phyloP scores from a whole-genome alignment of 2,797 vertebrate genomes.

The Tenualosa thibaudeaui region DNA sequence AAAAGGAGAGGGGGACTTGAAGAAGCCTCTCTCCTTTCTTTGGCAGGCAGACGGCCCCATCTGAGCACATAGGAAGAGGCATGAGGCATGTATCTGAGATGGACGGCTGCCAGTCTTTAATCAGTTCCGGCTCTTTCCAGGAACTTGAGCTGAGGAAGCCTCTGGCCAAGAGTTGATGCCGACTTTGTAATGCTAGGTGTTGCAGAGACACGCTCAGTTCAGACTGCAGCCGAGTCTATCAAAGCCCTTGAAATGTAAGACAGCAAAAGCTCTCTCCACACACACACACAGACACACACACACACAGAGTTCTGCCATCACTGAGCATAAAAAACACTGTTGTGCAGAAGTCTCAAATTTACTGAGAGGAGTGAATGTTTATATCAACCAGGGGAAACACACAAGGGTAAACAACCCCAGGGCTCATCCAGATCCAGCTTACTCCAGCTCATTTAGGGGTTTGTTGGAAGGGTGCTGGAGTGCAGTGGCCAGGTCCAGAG shows the following conservation, averaged over 20 bases:
- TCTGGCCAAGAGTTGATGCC: not conserved
- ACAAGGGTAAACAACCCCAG: not conserved
- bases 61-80: not conserved
- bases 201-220: slow-evolving; percentile 8
- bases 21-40: not conserved
- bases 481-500: not conserved
- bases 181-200: slow-evolving; percentile 5
- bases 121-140: slow-evolving; percentile 17
- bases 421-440: not conserved
- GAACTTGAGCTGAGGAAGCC: slow-evolving; percentile 11
- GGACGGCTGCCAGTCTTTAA: not conserved
- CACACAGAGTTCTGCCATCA: slow-evolving; percentile 23
- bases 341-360: not conserved
- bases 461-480: not conserved
- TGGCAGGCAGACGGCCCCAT: not conserved
- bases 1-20: not conserved
- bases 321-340: slow-evolving; percentile 11
- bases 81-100: slow-evolving; percentile 4
- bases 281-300: slow-evolving; percentile 17
- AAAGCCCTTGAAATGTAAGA: slow-evolving; percentile 1
- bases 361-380: not conserved
- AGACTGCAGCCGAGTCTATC: not conserved
- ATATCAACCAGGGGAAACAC: not conserved
- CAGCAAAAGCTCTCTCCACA: not conserved
- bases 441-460: not conserved